These are phyloP conservation scores for Scolanthus callimorphus DNA, from an alignment of 92 coral and sea anemone genomes.

Conservation along the genomic window DNA sequence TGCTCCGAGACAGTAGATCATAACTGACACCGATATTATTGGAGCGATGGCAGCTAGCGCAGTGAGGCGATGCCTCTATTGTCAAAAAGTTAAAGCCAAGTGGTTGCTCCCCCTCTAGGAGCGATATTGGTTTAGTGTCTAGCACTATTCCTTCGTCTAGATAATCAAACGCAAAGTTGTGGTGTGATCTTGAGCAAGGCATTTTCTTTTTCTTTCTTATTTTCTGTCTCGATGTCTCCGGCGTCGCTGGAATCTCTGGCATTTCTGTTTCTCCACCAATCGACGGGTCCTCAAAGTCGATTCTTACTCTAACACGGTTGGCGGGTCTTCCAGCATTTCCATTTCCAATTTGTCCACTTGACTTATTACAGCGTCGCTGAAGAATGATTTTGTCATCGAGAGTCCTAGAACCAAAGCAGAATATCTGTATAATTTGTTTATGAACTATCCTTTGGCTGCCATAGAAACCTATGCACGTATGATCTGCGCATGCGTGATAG, in stretches of 20 bases:
- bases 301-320: neutral
- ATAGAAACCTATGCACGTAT: neutral
- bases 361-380: neutral
- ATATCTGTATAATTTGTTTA: slow-evolving; percentile 2
- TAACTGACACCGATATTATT: slow-evolving; percentile 33
- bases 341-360: slow-evolving; percentile 2
- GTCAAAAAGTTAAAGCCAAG: slow-evolving; percentile 66
- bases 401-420: slow-evolving; percentile 8
- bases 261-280: neutral
- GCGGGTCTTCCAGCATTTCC: neutral
- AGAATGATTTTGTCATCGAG: slow-evolving; percentile 34
- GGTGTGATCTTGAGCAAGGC: slow-evolving; percentile 79
- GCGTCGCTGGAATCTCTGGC: neutral
- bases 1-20: slow-evolving; percentile 46
- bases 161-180: slow-evolving; percentile 58
- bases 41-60: slow-evolving; percentile 39
- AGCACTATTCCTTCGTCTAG: slow-evolving; percentile 83
- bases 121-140: slow-evolving; percentile 84
- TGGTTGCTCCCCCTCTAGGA: slow-evolving; percentile 26
- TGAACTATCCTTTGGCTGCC: neutral
- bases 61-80: slow-evolving; percentile 72
- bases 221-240: slow-evolving; percentile 32
- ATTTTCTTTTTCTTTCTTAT: slow-evolving; percentile 85
- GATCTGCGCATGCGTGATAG: neutral
- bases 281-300: neutral